These are phyloP conservation scores for Monarcha castaneiventris DNA, from an alignment of 2,113 vertebrate species.

Conservation along the genomic window DNA sequence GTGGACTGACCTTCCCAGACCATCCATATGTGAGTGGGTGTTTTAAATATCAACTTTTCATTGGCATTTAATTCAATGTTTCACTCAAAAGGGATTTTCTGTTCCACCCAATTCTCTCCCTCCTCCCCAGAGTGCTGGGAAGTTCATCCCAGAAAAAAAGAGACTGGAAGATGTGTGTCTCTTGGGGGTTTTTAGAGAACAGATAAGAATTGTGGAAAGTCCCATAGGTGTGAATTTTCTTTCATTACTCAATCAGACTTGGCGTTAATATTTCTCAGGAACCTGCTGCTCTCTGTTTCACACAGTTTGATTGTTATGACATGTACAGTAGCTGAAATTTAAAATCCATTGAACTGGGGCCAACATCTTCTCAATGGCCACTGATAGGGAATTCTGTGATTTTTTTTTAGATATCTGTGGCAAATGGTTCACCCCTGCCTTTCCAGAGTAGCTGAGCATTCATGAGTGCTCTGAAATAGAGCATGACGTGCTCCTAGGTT, in stretches of 20 bases:
- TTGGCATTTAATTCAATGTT: not conserved
- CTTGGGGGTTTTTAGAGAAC: not conserved
- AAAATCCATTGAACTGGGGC: constrained; percentile 3
- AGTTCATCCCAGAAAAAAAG: not conserved
- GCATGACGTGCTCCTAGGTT: not conserved
- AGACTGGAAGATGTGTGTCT: not conserved
- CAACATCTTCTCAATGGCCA: not conserved
- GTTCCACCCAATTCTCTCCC: not conserved
- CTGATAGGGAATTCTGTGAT: not conserved
- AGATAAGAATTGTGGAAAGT: constrained; percentile 40
- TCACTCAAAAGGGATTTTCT: not conserved
- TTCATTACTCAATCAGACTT: constrained; percentile 46
- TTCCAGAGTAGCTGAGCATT: not conserved
- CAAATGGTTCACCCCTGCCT: not conserved
- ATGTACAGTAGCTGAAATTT: not conserved
- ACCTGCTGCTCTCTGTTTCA: not conserved
- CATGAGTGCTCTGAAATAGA: not conserved
- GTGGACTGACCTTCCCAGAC: not conserved
- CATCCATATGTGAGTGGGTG: not conserved
- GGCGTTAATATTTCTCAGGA: not conserved
- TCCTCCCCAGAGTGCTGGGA: not conserved
- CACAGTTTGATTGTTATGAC: not conserved
- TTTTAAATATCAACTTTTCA: not conserved
- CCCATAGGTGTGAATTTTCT: constrained; percentile 46
- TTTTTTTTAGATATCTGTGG: not conserved